Evolutionary conservation across 2,888 invertebrate genomes (phyloP), one percentile per base, ranked within the genome.

Genomic region (Pristionchus exspectatus): DNA sequence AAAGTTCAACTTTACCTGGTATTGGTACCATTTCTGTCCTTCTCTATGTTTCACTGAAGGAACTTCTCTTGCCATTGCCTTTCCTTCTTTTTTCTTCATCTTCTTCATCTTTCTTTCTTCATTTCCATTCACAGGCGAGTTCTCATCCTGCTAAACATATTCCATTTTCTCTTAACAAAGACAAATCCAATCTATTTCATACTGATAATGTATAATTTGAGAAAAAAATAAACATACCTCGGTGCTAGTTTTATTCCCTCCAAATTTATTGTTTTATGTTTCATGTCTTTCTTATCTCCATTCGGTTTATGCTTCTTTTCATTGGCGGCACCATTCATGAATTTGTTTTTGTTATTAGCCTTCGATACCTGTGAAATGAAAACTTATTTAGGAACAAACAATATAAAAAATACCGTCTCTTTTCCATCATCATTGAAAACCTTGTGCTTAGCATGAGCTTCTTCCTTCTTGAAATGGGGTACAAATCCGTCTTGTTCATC

Each of bases 1-100:
- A 24, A 12, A 12, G 63, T n/a, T 12, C 24, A 27, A 69, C 27
- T 30, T n/a, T 44, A 93, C 91, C 91, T 92, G 92, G 83, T 93
- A 92, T 27, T 90, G 90, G 87, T 90, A 94, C 94, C 94, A 94
- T 83, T 93, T 93, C 66, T 91, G 72, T 14, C 91, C 93, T 74
- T 93, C 93, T 50, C 90, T 87, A 87, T 93, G 92, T 74, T 92
- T 92, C 38, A 93, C 92, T 7, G 92, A 27, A 2, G 92, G 90
- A 24, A 69, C 27, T 69, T 69, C 69, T 69, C 69, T 69, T 30
- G 30, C 24, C 69, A 27, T 12, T 27, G n/a, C 69, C 69, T 69
- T 69, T 27, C 69, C 69, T 30, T 69, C 69, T 30, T 69, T 69
- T 24, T 69, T 69, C 33, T 38, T 16, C 16, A 66, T 59, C 30